These are phyloP conservation scores for human DNA, from an alignment of 2,113 vertebrate genomes.

Conservation along the genomic window DNA sequence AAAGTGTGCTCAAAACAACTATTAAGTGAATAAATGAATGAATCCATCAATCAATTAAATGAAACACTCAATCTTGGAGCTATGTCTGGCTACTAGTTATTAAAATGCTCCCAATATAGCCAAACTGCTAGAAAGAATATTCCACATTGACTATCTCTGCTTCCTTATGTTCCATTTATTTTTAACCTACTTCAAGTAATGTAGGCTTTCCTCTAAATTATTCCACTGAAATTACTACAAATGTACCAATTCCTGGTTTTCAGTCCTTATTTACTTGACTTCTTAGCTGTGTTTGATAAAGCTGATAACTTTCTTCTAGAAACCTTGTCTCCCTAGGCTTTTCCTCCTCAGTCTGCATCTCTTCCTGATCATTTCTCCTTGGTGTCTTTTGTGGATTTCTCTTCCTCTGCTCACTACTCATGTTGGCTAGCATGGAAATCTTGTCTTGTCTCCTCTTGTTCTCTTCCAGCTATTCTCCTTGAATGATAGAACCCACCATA, in stretches of 20 bases:
- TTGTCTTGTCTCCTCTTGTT: background rate
- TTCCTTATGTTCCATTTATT: background rate
- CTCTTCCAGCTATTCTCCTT: background rate
- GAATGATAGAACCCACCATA: background rate
- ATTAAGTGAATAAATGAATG: background rate
- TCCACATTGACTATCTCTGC: background rate
- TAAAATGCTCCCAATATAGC: constrained; percentile 9
- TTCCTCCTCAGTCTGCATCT: background rate
- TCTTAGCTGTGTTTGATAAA: constrained; percentile 18
- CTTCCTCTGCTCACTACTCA: background rate
- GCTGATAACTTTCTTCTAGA: background rate
- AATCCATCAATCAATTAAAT: background rate
- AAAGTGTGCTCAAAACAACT: background rate
- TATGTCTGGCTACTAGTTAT: background rate
- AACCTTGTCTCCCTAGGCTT: background rate
- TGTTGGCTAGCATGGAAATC: background rate
- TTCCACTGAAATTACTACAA: background rate
- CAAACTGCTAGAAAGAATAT: background rate
- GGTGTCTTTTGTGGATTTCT: background rate
- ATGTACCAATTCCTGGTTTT: background rate
- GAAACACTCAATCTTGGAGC: background rate
- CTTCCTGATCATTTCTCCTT: background rate
- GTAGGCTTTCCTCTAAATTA: background rate
- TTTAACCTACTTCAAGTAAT: background rate
- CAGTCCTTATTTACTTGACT: background rate